A percentile compares a stretch with the other conserved stretches of the same genome.
These are phyloP conservation scores for Coregonus suidteri DNA, from an alignment of 2,797 vertebrate genomes.

Conservation along the genomic window DNA sequence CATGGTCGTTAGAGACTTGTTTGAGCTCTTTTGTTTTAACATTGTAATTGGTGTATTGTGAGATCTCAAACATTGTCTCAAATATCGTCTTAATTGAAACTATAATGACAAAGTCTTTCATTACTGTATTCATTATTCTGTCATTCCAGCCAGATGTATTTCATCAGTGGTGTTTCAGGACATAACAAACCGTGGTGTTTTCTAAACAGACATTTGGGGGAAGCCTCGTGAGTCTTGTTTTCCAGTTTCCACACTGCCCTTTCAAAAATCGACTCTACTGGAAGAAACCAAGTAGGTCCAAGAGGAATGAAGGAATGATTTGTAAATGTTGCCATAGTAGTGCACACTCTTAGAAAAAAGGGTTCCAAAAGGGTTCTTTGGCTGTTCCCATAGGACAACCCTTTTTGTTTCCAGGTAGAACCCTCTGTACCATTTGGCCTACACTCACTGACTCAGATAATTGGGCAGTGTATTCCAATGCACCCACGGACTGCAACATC, in stretches of 20 bases:
- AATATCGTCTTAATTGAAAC: not conserved
- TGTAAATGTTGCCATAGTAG: constrained; percentile 2
- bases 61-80: not conserved
- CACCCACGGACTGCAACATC: constrained; percentile 29
- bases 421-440: constrained; percentile 22
- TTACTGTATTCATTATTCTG: not conserved
- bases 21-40: not conserved
- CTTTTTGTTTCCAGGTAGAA: too few relatives aligned
- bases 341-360: too few relatives aligned
- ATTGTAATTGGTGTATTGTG: not conserved
- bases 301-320: not conserved
- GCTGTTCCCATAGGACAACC: too few relatives aligned
- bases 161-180: not conserved
- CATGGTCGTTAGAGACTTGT: not conserved
- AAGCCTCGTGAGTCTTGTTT: not conserved
- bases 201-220: not conserved
- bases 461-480: constrained; percentile 50
- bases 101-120: not conserved
- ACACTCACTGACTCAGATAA: constrained; percentile 54
- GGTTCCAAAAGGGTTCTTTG: too few relatives aligned
- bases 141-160: not conserved
- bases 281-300: not conserved
- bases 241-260: constrained; percentile 2
- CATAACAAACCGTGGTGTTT: not conserved
- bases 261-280: not conserved